Base-by-base conservation (phyloP, 2,113 vertebrate species). In the Chunga burmeisteri region DNA sequence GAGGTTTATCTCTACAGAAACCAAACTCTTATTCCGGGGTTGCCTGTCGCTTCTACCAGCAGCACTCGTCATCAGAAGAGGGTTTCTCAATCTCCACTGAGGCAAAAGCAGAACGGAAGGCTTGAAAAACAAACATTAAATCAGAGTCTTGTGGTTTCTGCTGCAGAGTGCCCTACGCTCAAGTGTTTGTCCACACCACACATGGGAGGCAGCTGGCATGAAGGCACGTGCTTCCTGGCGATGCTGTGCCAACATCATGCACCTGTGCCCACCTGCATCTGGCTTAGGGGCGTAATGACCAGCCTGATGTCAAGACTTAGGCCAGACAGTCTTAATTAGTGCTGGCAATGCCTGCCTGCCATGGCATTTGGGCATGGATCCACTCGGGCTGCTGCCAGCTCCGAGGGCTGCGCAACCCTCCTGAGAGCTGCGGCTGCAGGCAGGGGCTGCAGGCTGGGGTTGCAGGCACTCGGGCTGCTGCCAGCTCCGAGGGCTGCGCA, bases 171-270 rank as follows among this genome's bases (percentile, higher is more conserved):
- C 17, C 56, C 83, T 16, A 0, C 0, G 68, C 40, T 21, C 38
- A 16, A 11, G 44, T 2, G 40, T n/a, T 46, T 40, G 56, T 25
- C 65, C 10, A 0, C 1, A 4, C 34, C 0, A 1, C 30, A 3
- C 4, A 9, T 18, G 36, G 85, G 77, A 40, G 50, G 81, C 17
- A 3, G 9, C 19, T 6, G 66, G 74, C 61, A 53, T 2, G 0
- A 10, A 32, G 73, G 30, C 16, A 25, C 2, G 15, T 4, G 63
- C 9, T 70, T 7, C 61, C 62, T 10, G 1, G 81, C 0, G 5
- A 27, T 3, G 44, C 66, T 8, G 34, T 1, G 13, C 47, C 2
- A 1, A 3, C 38, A 18, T 44, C 5, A 1, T 13, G 2, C 42
- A 2, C 9, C 83, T 52, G 52, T 2, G 49, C 79, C 62, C 29